A percentile compares a stretch with the other conserved stretches of the same genome.
Conservation (phyloP, 2,888 invertebrate species). For the Acanthoscelides obtectus region DNA sequence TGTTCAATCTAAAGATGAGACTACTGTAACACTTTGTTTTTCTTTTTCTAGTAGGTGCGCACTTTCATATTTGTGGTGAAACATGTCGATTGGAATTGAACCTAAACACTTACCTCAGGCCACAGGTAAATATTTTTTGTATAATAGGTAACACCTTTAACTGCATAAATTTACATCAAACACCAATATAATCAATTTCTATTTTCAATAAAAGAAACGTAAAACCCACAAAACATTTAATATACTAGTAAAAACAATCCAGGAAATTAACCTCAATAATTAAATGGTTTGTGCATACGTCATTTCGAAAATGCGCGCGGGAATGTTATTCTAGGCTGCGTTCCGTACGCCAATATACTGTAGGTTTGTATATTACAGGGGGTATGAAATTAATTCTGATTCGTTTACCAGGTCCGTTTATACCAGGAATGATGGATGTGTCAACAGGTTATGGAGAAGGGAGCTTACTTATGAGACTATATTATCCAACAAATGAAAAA, state of each 20-base stretch:
- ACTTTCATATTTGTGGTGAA: neutral
- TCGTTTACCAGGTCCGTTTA: constrained; percentile 47
- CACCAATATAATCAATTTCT: neutral
- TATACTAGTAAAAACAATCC: too few species aligned
- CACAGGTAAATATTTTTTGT: constrained; percentile 21
- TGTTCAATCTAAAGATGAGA: too few species aligned
- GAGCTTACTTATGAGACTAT: constrained; percentile 54
- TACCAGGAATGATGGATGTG: constrained; percentile 56
- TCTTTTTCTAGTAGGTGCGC: neutral
- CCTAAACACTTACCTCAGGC: constrained; percentile 27
- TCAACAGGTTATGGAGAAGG: constrained; percentile 52
- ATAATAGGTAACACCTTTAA: constrained; percentile 3
- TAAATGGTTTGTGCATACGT: neutral
- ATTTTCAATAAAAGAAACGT: neutral
- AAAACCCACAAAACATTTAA: too few species aligned
- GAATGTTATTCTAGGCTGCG: neutral
- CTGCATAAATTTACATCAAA: constrained; percentile 1
- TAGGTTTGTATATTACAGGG: neutral
- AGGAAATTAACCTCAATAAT: neutral
- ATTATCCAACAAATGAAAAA: constrained; percentile 53
- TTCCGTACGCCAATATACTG: neutral
- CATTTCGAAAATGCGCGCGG: neutral
- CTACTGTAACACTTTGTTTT: neutral
- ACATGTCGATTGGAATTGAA: constrained; percentile 18
- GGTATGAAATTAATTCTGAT: neutral